Conservation (phyloP, 1,140 invertebrate genomes). For the Drosophila athabasca region DNA sequence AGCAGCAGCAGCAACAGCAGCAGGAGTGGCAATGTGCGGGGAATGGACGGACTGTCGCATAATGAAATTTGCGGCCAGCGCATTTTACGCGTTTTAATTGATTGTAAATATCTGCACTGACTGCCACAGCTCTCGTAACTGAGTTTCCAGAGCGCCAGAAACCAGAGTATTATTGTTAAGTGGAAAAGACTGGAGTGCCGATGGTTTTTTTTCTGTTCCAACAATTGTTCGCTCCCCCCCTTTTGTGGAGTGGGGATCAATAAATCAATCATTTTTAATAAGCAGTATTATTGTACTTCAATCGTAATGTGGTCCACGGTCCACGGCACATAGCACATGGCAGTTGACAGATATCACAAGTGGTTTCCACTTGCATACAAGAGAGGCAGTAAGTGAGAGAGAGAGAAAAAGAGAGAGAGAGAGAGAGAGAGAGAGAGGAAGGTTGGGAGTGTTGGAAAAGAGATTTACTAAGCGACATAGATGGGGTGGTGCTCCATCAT, state of each 20-base stretch:
- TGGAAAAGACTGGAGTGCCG: not conserved
- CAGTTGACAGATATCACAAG: too few relatives aligned
- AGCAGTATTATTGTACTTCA: constrained; percentile 8
- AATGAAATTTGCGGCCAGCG: constrained; percentile 76
- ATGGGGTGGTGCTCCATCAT: too few relatives aligned
- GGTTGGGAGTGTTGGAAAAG: too few relatives aligned
- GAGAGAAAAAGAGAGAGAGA: too few relatives aligned
- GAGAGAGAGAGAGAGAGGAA: too few relatives aligned
- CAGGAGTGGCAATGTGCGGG: not conserved
- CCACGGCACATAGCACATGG: too few relatives aligned
- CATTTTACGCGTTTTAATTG: constrained; percentile 76
- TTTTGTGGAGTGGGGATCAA: constrained; percentile 3
- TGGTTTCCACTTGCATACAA: too few relatives aligned
- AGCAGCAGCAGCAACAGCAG: too few relatives aligned
- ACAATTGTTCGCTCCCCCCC: not conserved
- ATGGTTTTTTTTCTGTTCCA: not conserved
- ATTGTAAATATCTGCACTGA: constrained; percentile 75
- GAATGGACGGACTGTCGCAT: constrained; percentile 39
- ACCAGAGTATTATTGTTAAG: not conserved
- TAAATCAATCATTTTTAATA: constrained; percentile 29
- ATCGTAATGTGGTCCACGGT: too few relatives aligned
- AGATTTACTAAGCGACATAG: too few relatives aligned
- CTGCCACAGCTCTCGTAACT: constrained; percentile 27
- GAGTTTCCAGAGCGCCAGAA: constrained; percentile 11
- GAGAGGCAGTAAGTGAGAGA: too few relatives aligned